A percentile compares a stretch with the other conserved stretches of the same genome.
These are phyloP conservation scores for Acleris sparsana DNA, from an alignment of 2,888 invertebrate species.

Conservation along the genomic window DNA sequence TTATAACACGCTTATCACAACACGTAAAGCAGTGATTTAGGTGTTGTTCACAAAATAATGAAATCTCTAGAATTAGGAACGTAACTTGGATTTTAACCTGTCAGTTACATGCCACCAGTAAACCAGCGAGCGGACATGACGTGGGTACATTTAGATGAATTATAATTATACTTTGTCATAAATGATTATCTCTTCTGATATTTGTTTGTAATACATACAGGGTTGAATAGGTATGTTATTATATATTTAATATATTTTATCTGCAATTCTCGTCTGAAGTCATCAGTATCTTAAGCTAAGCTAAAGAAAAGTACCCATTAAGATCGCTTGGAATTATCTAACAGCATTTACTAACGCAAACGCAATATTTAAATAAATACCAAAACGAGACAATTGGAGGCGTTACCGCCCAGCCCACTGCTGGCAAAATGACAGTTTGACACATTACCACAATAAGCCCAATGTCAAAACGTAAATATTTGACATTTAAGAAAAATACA, in stretches of 20 bases:
- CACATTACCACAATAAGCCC: slow-evolving; percentile 31
- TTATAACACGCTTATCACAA: too few species aligned
- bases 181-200: background rate
- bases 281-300: too few species aligned
- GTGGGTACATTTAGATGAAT: slow-evolving; percentile 24
- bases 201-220: too few species aligned
- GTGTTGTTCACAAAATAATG: background rate
- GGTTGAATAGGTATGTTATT: too few species aligned
- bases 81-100: slow-evolving; percentile 17
- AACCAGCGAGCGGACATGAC: slow-evolving; percentile 19
- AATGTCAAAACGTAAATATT: slow-evolving; percentile 28
- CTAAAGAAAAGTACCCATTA: too few species aligned
- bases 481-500: slow-evolving; percentile 30
- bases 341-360: background rate
- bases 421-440: slow-evolving; percentile 27
- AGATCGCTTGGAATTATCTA: background rate
- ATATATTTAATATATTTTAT: too few species aligned
- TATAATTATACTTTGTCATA: slow-evolving; percentile 10
- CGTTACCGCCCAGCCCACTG: slow-evolving; percentile 27
- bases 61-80: background rate
- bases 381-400: slow-evolving; percentile 26
- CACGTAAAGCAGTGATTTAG: too few species aligned
- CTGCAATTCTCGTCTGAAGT: too few species aligned
- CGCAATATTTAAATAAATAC: slow-evolving; percentile 28
- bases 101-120: slow-evolving; percentile 9